A percentile compares a stretch with the other conserved stretches of the same genome.
These are phyloP conservation scores for Tapera naevia DNA, from an alignment of 2,797 vertebrate species.

Conservation along the genomic window DNA sequence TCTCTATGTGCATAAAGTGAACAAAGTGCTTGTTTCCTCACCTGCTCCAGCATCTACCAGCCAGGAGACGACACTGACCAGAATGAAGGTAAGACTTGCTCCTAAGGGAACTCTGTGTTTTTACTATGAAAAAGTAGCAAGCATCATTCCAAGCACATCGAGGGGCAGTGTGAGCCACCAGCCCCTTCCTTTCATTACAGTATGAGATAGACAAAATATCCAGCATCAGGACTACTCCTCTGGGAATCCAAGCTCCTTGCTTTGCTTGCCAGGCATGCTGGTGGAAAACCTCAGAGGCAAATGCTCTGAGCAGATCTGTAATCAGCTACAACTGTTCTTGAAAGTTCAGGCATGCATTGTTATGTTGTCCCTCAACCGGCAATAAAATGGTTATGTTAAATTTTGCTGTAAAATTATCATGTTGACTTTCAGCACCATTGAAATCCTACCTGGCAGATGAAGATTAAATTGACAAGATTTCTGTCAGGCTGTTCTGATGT, in stretches of 20 bases:
- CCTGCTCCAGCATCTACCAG: background rate
- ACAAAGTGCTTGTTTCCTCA: accelerated
- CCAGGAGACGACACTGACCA: background rate
- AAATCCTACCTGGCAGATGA: background rate
- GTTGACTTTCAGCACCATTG: background rate
- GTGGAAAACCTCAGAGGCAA: background rate
- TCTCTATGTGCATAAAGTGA: accelerated
- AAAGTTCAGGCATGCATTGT: background rate
- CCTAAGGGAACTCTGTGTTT: background rate
- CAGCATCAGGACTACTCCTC: background rate
- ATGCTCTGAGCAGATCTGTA: background rate
- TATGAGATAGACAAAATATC: background rate
- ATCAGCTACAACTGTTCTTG: background rate
- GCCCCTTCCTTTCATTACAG: background rate
- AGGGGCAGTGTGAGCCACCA: background rate
- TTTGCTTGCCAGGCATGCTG: background rate
- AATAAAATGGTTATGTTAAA: background rate
- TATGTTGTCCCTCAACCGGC: background rate
- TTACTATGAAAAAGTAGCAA: background rate
- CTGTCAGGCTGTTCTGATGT: background rate
- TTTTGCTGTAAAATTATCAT: background rate
- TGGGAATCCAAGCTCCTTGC: background rate
- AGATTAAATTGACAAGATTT: background rate
- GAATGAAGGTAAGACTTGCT: background rate
- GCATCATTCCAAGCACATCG: background rate